Conservation (phyloP, 2,888 invertebrate species). For the Acanthacorydalis orientalis region DNA sequence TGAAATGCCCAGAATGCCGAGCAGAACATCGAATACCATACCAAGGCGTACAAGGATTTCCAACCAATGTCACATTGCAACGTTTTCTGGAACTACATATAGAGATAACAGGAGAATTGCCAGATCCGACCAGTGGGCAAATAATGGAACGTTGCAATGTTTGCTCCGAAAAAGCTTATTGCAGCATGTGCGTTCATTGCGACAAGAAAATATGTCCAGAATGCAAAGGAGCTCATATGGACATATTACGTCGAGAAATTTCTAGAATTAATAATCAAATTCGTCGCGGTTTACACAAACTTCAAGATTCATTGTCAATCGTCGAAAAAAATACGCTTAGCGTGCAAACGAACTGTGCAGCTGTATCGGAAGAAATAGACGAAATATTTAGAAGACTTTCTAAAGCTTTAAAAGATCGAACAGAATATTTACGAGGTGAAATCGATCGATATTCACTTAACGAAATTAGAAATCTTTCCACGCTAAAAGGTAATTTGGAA, state of each 20-base stretch:
- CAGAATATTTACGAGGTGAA: conserved; percentile 73
- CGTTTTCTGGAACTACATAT: conserved; percentile 88
- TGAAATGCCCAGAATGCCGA: conserved; percentile 96
- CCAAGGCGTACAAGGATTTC: conserved; percentile 86
- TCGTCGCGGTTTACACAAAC: conserved; percentile 69
- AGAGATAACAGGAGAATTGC: conserved; percentile 80
- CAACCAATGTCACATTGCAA: conserved; percentile 89
- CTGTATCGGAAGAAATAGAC: conserved; percentile 85
- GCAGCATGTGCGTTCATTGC: conserved; percentile 83
- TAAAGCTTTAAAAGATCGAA: conserved; percentile 79
- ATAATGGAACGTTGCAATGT: conserved; percentile 88
- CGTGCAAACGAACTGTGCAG: conserved; percentile 75
- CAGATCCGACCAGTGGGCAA: conserved; percentile 81
- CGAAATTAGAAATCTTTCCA: conserved; percentile 70
- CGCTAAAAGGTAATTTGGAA: conserved; percentile 85
- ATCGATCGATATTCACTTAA: conserved; percentile 81
- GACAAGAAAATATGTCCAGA: conserved; percentile 94
- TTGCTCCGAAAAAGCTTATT: conserved; percentile 82
- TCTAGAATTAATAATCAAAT: conserved; percentile 34
- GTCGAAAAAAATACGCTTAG: conserved; percentile 81
- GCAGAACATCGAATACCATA: conserved; percentile 93
- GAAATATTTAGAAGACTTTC: conserved; percentile 76
- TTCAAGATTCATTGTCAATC: conserved; percentile 69
- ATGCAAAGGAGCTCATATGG: conserved; percentile 93
- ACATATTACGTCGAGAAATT: conserved; percentile 63